Base-by-base conservation (phyloP, 2,888 invertebrate species). In the Pristionchus exspectatus region DNA sequence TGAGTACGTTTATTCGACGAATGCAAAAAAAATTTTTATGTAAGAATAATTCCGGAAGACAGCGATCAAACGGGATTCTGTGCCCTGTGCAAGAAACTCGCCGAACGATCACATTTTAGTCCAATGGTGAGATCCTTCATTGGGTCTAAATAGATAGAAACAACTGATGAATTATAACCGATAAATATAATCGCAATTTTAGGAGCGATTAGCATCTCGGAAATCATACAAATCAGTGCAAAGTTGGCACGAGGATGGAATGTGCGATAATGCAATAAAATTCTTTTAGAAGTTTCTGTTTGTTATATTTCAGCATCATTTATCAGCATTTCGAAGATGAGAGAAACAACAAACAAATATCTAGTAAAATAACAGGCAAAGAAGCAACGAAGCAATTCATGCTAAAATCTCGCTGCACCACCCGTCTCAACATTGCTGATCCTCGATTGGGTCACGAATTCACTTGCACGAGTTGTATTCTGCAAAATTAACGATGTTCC, bases 1-100 rank as follows among this genome's bases (percentile, higher is more conserved):
- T 88, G 90, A 91, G 92, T 91, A 27, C 56, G 81, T 74, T 74
- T 21, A 3, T 24, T n/a, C 24, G 9, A 63, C 24, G 9, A 63
- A 63, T 63, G 10, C n/a, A 10, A 16, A 33, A 14, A 56, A 21
- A 3, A n/a, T 0, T 12, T 0, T 44, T 2, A 16, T n/a, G 10
- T 1, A n/a, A 89, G 89, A 63, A 44, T 89, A n/a, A 44, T 89
- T 44, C 66, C 83, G 9, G 89, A 89, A 21, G 63, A 83, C 89
- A 44, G 83, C 66, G 89, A 89, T 18, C 14, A 38, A 16, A 83
- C 63, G 4, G 89, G 89, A 9, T 89, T 89, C 89, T 89, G 89
- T 44, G 16, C 21, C 12, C 66, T 89, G 38, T 89, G 89, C 66
- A 81, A 59, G 44, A 59, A 81, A 33, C 83, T 89, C 27, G 72